phyloP scores from a whole-genome alignment of 2,113 vertebrate genomes.

The Elachura formosa region DNA sequence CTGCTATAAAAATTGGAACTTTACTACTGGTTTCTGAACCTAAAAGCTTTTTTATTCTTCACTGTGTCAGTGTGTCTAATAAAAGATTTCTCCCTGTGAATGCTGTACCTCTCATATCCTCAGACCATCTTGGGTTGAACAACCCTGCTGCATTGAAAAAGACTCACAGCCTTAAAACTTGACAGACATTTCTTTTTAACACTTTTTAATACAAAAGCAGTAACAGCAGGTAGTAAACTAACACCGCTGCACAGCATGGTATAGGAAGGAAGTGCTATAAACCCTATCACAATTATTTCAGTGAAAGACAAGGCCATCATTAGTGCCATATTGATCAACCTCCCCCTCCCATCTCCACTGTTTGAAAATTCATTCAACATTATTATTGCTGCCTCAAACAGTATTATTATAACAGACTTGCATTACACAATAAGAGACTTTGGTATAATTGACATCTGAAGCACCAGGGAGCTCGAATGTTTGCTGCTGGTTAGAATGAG shows the following conservation, averaged over 20 bases:
- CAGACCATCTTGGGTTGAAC: neutral
- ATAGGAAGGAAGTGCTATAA: constrained; percentile 48
- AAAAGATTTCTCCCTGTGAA: neutral
- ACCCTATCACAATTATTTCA: constrained; percentile 38
- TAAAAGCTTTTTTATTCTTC: neutral
- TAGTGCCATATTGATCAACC: constrained; percentile 24
- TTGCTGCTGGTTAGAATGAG: constrained; percentile 2
- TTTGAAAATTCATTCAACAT: constrained; percentile 50
- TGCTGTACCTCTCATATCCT: neutral
- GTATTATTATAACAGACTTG: constrained; percentile 46
- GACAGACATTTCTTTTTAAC: constrained; percentile 56
- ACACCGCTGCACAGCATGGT: constrained; percentile 22
- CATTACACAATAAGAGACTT: constrained; percentile 53
- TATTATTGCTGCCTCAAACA: constrained; percentile 35
- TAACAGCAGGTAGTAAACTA: constrained; percentile 59
- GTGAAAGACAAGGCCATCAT: constrained; percentile 39
- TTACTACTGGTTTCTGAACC: neutral
- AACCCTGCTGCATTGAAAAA: neutral
- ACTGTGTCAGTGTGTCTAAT: neutral
- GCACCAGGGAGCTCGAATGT: constrained; percentile 12
- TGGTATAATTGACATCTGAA: constrained; percentile 58
- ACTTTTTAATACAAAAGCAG: constrained; percentile 51
- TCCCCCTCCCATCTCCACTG: constrained; percentile 14
- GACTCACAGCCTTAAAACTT: constrained; percentile 38
- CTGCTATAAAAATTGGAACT: neutral